Conservation (phyloP, 2,888 invertebrate species). For the Volucella inflata region DNA sequence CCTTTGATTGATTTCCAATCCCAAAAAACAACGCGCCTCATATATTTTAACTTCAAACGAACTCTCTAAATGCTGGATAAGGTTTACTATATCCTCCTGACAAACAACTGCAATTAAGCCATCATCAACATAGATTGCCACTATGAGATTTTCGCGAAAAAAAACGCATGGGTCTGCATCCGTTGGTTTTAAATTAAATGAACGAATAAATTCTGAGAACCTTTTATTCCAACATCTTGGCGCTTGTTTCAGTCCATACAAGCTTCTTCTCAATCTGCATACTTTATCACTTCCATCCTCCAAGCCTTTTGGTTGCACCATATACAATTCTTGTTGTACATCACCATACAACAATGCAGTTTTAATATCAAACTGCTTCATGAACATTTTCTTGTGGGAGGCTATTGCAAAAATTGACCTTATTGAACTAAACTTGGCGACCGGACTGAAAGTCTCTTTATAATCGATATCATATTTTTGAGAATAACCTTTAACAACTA, state of each 20-base stretch:
- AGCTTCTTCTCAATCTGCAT: constrained; percentile 51
- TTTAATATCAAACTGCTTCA: constrained; percentile 69
- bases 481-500: constrained; percentile 15
- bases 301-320: constrained; percentile 67
- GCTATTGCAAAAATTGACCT: not conserved
- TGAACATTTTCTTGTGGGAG: not conserved
- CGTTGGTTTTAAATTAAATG: constrained; percentile 73
- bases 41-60: constrained; percentile 9
- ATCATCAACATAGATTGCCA: constrained; percentile 78
- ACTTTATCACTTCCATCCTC: constrained; percentile 1
- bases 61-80: constrained; percentile 2
- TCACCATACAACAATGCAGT: constrained; percentile 72
- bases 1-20: no score
- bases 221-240: no score
- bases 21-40: not conserved
- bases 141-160: constrained; percentile 52
- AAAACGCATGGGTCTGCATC: constrained; percentile 77
- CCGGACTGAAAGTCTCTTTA: not conserved
- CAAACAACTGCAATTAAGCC: constrained; percentile 73
- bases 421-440: not conserved
- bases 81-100: constrained; percentile 14
- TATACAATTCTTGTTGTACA: constrained; percentile 65
- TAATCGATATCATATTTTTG: constrained; percentile 25
- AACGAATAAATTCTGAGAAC: constrained; percentile 73
- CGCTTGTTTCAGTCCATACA: constrained; percentile 76